Evolutionary conservation across 2,888 invertebrate genomes (phyloP).

Genomic region (Seira musarum): DNA sequence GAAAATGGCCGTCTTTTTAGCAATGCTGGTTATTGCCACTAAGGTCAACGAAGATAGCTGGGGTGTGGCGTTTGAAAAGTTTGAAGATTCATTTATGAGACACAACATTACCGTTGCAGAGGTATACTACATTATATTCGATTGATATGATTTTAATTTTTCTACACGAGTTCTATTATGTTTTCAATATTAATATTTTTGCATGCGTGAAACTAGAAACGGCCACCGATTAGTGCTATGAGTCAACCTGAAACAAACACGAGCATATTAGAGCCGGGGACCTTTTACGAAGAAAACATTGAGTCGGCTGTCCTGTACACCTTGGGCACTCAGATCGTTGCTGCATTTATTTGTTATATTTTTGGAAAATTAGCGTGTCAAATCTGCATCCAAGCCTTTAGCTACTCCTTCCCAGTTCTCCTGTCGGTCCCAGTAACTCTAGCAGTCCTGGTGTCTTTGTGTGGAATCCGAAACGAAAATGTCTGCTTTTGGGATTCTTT

Average conservation of each 20-base stretch:
- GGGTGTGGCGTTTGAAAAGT: slow-evolving; percentile 70
- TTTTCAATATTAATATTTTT: too few relatives aligned
- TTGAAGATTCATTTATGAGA: slow-evolving; percentile 66
- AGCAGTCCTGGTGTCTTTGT: slow-evolving; percentile 69
- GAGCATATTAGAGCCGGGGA: slow-evolving; percentile 16
- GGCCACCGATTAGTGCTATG: slow-evolving; percentile 11
- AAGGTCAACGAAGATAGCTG: slow-evolving; percentile 71
- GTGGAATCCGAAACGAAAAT: slow-evolving; percentile 69
- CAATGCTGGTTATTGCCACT: slow-evolving; percentile 78
- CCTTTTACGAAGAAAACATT: not conserved
- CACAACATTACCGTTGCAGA: slow-evolving; percentile 71
- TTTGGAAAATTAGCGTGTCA: slow-evolving; percentile 73
- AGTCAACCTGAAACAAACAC: slow-evolving; percentile 13
- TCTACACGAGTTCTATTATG: too few relatives aligned
- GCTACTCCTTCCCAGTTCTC: slow-evolving; percentile 73
- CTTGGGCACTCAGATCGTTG: slow-evolving; percentile 71
- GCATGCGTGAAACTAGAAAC: slow-evolving; percentile 35
- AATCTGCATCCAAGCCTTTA: slow-evolving; percentile 73
- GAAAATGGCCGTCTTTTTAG: slow-evolving; percentile 84
- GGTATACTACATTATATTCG: slow-evolving; percentile 51
- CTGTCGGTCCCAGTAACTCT: slow-evolving; percentile 72
- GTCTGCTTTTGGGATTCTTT: slow-evolving; percentile 69
- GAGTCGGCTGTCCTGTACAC: slow-evolving; percentile 64
- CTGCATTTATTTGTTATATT: slow-evolving; percentile 72
- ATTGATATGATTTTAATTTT: too few relatives aligned